A percentile compares a stretch with the other conserved stretches of the same genome.
These are phyloP conservation scores for Cyphomyrmex costatus DNA, from an alignment of 1,140 invertebrate genomes.

Conservation along the genomic window DNA sequence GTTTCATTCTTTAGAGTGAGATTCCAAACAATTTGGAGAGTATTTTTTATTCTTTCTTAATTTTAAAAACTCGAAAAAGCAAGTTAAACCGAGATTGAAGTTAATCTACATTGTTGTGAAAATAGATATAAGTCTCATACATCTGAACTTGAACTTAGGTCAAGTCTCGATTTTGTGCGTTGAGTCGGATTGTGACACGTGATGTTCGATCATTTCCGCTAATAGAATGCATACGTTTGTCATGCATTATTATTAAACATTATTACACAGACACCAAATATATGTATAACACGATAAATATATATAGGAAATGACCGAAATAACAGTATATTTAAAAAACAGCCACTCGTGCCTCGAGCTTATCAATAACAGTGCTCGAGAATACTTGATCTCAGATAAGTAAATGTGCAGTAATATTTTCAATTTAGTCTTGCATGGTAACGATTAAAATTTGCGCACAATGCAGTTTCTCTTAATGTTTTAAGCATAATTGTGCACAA, in stretches of 20 bases:
- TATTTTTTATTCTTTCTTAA: no score
- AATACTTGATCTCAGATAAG: slow-evolving; percentile 19
- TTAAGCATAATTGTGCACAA: background rate
- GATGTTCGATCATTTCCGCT: background rate
- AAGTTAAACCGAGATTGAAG: no score
- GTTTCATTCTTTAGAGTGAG: no score
- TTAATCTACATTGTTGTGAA: no score
- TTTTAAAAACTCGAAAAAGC: no score
- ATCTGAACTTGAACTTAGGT: background rate
- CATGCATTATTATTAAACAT: background rate
- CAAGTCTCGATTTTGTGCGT: background rate
- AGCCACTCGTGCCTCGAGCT: background rate
- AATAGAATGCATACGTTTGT: background rate
- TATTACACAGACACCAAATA: background rate
- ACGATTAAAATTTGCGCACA: background rate
- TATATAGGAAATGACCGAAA: background rate
- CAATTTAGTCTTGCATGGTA: background rate
- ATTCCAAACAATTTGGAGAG: no score
- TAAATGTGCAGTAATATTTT: background rate
- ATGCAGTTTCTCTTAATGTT: background rate
- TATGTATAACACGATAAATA: background rate
- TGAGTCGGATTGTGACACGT: background rate
- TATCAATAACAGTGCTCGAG: slow-evolving; percentile 2
- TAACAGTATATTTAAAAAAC: background rate
- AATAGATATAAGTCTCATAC: no score